These are phyloP conservation scores for Pogonomyrmex californicus DNA, from an alignment of 1,140 invertebrate genomes.

Conservation along the genomic window DNA sequence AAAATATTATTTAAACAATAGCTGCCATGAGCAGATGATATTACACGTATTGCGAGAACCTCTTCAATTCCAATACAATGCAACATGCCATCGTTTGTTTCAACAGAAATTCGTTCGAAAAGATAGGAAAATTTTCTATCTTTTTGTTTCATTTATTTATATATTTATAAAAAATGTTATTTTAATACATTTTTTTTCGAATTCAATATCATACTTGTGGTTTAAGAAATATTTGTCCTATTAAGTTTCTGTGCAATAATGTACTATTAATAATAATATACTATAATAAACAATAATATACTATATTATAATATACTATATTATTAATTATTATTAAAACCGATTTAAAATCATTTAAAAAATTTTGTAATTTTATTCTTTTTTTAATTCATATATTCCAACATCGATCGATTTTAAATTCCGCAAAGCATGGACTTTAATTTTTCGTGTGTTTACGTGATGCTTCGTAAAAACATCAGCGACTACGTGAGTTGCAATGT, in stretches of 20 bases:
- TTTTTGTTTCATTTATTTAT: background rate
- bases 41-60: constrained; percentile 21
- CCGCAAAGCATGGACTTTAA: background rate
- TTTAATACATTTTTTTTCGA: background rate
- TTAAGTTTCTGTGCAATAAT: background rate
- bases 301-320: background rate
- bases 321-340: background rate
- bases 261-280: background rate
- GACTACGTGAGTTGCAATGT: background rate
- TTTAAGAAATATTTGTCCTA: background rate
- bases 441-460: background rate
- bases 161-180: background rate
- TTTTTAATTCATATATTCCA: background rate
- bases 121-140: background rate
- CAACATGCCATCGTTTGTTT: background rate
- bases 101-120: background rate
- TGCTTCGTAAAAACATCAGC: background rate
- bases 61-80: background rate
- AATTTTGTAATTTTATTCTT: background rate
- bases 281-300: background rate
- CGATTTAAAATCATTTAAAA: background rate
- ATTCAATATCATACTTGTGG: background rate
- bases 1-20: constrained; percentile 45
- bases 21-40: constrained; percentile 5
- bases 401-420: background rate